Base-by-base conservation (phyloP, 2,113 vertebrate species). In the Benitochromis conjunctus region DNA sequence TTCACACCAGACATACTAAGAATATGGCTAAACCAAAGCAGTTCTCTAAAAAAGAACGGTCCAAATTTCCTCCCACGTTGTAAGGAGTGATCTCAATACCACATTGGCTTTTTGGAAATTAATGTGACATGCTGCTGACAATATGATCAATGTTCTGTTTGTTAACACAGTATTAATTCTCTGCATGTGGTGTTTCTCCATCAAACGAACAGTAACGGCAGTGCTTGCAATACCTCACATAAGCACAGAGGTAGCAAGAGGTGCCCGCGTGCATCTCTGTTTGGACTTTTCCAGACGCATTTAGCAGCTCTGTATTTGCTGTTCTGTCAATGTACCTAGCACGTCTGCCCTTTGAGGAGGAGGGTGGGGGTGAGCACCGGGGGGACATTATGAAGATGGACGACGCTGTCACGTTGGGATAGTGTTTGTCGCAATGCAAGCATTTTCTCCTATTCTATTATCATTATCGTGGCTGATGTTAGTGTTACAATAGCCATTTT, bases 381-480 rank as follows among this genome's bases (percentile, higher is more conserved):
- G 16, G 76, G 82, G 34, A 80, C 90, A 93, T 94, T 94, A 95
- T 92, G 92, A 95, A 95, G 95, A 96, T 74, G 90, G 92, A 95
- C 81, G 88, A 92, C 83, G 79, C 93, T 91, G 91, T 95, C 94
- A 92, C 66, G 71, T 81, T 41, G 60, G 64, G 87, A 93, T 87
- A 79, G 86, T 91, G 91, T 93, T 92, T 91, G 92, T 94, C 53
- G 86, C 92, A 89, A 83, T 92, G 89, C 93, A 87, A 93, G 92
- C 89, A 90, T 94, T 94, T 93, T 92, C 79, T 81, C 88, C 88
- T 91, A 80, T 92, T 94, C 92, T 86, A 92, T 95, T 94, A 94
- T 94, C 92, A 94, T 95, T 95, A 94, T 91, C 77, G 48, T 31
- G 81, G 93, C 92, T 93, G 87, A 94, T 92, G 93, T 92, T 94